Evolutionary conservation across 2,113 vertebrate species (phyloP).

Genomic region (Mirounga angustirostris): DNA sequence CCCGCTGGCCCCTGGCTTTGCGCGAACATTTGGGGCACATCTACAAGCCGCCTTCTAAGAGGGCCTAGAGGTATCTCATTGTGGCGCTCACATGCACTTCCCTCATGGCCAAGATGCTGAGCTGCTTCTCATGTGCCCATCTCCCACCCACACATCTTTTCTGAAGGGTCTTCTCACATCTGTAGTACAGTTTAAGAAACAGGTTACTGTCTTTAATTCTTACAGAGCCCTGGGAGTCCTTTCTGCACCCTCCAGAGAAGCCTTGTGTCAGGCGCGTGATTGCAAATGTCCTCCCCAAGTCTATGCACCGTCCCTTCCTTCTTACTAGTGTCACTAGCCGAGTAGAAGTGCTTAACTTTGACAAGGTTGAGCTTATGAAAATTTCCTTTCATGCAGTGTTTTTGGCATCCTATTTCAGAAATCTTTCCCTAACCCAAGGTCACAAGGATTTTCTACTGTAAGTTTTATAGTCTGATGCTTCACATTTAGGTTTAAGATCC

Average conservation of each 20-base stretch:
- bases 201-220: neutral
- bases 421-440: neutral
- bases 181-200: neutral
- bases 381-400: neutral
- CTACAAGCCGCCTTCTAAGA: neutral
- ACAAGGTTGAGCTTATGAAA: neutral
- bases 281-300: neutral
- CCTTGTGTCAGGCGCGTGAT: neutral
- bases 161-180: neutral
- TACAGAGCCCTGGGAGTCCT: neutral
- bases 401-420: neutral
- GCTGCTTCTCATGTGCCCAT: rapidly evolving
- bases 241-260: neutral
- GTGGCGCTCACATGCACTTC: rapidly evolving
- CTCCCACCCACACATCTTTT: rapidly evolving
- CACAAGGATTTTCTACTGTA: neutral
- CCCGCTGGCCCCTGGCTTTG: neutral
- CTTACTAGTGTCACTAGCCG: neutral
- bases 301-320: neutral
- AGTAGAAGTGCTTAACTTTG: neutral
- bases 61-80: rapidly evolving
- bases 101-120: neutral
- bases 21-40: rapidly evolving
- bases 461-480: neutral
- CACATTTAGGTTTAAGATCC: too few species aligned